A percentile compares a stretch with the other conserved stretches of the same genome.
These are phyloP conservation scores for Dasyprocta punctata DNA, from an alignment of 2,113 vertebrate species.

Conservation along the genomic window DNA sequence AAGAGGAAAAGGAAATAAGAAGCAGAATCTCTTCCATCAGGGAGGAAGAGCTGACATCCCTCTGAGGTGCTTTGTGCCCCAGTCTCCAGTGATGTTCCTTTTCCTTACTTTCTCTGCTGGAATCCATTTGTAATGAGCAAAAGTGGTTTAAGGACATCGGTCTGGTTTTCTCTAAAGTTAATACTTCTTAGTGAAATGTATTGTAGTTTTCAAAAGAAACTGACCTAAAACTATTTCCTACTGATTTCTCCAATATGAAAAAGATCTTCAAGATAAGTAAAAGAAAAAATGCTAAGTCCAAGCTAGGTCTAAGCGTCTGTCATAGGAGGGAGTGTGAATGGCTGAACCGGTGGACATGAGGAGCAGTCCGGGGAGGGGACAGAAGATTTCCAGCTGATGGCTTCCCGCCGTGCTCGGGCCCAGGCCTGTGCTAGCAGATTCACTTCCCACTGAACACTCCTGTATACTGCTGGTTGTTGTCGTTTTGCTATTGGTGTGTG, in stretches of 20 bases:
- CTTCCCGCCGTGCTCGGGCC: not conserved
- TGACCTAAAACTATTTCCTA: slow-evolving; percentile 46
- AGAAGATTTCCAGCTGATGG: not conserved
- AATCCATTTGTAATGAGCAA: slow-evolving; percentile 61
- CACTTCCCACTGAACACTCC: not conserved
- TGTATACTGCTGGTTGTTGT: not conserved
- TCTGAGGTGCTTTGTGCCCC: not conserved
- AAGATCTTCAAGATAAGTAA: slow-evolving; percentile 61
- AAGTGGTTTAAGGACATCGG: slow-evolving; percentile 41
- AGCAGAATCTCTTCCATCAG: not conserved
- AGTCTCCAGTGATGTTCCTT: not conserved
- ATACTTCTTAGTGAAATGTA: slow-evolving; percentile 51
- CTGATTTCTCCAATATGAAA: slow-evolving; percentile 55
- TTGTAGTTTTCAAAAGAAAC: slow-evolving; percentile 52
- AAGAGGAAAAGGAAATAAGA: slow-evolving; percentile 36
- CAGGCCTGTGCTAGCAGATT: not conserved
- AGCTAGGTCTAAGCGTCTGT: not conserved
- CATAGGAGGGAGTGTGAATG: not conserved
- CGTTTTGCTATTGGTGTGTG: not conserved
- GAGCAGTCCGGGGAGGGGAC: not conserved
- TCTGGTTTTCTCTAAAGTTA: slow-evolving; percentile 61
- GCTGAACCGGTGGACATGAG: not conserved
- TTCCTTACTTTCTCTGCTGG: slow-evolving; percentile 31
- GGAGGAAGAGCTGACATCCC: not conserved
- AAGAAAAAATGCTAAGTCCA: slow-evolving; percentile 35